Base-by-base conservation (phyloP, 2,797 vertebrate genomes). In the Pseudomugil gertrudae region DNA sequence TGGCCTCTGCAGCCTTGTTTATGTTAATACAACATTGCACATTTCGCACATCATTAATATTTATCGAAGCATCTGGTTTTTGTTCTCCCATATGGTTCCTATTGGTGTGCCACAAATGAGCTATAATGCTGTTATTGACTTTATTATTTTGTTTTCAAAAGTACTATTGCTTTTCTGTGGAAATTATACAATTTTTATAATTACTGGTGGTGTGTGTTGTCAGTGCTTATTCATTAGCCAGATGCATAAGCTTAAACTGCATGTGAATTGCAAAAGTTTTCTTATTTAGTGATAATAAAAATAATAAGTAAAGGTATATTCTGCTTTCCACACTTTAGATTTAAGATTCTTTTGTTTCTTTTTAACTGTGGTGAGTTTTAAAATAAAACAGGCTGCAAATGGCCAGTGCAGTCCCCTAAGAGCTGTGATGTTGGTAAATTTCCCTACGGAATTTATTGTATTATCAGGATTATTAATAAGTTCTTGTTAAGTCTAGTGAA, bases 1-100 rank as follows among this genome's bases (percentile, higher is more conserved):
- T 60, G 47, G 60, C 30, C 13, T 56, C 40, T 58, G 73, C 69
- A 65, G 61, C 66, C 53, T 40, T 77, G 38, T 81, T 68, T 72
- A 79, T 85, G 66, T 54, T 76, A 57, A 66, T 67, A 29, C 2
- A 4, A 75, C 48, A 58, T 70, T 68, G 29, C 32, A 55, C 43
- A 69, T 72, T 87, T 80, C 76, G 65, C 69, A 69, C 64, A 38
- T 68, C 63, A 78, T 85, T 73, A 82, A 76, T 81, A 84, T 87
- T 87, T 80, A 57, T 64, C 43, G 38, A 24, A 59, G 40, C 74
- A 80, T 84, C 63, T 83, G 79, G 26, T 63, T 63, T 68, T 70
- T 84, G 43, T 69, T 76, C 21, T 59, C 23, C 59, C 75, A 63
- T 76, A 71, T 80, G 72, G n/a, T 75, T 54, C 17, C 13, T 14